Conservation (phyloP, 2,888 invertebrate genomes). For the Pyrrhosoma nymphula region DNA sequence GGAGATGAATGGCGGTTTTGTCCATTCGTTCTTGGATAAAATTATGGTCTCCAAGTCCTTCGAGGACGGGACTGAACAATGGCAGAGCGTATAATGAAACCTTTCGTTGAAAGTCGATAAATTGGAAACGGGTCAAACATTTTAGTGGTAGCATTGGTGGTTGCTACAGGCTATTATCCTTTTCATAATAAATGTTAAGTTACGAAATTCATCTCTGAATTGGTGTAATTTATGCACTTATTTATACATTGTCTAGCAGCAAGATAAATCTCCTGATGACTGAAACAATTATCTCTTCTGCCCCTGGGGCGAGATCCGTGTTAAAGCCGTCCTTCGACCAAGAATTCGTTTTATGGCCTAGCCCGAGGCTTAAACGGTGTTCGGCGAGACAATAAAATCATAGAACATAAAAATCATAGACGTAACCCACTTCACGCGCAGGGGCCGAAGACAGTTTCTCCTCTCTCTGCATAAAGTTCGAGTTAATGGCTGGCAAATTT, state of each 20-base stretch:
- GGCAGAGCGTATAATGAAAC: slow-evolving; percentile 42
- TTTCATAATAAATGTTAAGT: slow-evolving; percentile 16
- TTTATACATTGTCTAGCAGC: not conserved
- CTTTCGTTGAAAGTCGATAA: slow-evolving; percentile 50
- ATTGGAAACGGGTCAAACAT: slow-evolving; percentile 25
- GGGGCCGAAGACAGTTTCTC: not conserved
- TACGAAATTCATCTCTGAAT: not conserved
- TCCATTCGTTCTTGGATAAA: slow-evolving; percentile 6
- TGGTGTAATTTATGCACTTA: slow-evolving; percentile 12
- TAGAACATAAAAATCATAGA: slow-evolving; percentile 24
- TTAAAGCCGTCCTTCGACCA: not conserved
- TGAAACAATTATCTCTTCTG: not conserved
- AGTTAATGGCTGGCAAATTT: not conserved
- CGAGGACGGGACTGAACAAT: slow-evolving; percentile 30
- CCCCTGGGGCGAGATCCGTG: slow-evolving; percentile 28
- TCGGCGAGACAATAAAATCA: not conserved
- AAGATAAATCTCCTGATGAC: slow-evolving; percentile 27
- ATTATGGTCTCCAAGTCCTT: slow-evolving; percentile 52
- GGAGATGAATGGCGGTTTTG: slow-evolving; percentile 52
- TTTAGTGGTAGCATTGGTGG: not conserved
- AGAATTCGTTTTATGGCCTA: slow-evolving; percentile 36
- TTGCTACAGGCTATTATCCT: not conserved
- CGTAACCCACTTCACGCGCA: not conserved
- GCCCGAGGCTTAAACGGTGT: slow-evolving; percentile 24
- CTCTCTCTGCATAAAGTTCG: not conserved